A percentile compares a stretch with the other conserved stretches of the same genome.
phyloP scores from a whole-genome alignment of 2,888 invertebrate species.

The Mystacides longicornis region DNA sequence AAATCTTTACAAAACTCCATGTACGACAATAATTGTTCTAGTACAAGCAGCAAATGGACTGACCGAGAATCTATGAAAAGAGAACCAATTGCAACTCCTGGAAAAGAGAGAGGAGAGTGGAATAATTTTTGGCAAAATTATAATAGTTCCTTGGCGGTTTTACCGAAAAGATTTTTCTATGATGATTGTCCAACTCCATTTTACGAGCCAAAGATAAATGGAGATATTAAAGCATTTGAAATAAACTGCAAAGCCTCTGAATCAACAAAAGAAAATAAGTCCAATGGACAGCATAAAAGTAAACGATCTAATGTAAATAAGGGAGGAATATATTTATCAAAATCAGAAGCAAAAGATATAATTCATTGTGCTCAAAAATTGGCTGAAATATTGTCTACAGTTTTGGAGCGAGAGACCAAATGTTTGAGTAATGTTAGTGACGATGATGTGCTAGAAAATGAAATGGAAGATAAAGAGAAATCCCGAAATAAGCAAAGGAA shows the following conservation, averaged over 20 bases:
- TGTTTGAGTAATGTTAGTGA: no score
- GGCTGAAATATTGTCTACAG: slow-evolving; percentile 23
- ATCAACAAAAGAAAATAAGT: neutral
- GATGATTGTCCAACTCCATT: slow-evolving; percentile 26
- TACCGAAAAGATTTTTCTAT: slow-evolving; percentile 21
- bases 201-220: slow-evolving; percentile 14
- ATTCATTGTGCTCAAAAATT: slow-evolving; percentile 24
- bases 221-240: slow-evolving; percentile 13
- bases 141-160: slow-evolving; percentile 21
- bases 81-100: slow-evolving; percentile 8
- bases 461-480: neutral
- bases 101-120: slow-evolving; percentile 24
- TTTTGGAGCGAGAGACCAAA: slow-evolving; percentile 17
- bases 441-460: neutral
- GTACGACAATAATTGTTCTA: slow-evolving; percentile 15
- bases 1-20: slow-evolving; percentile 15
- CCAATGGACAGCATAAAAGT: neutral
- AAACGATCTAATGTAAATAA: slow-evolving; percentile 1
- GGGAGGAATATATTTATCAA: slow-evolving; percentile 13
- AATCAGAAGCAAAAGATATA: slow-evolving; percentile 23
- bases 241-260: slow-evolving; percentile 5
- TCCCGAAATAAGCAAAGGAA: neutral
- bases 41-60: slow-evolving; percentile 15
- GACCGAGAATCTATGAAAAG: slow-evolving; percentile 5
- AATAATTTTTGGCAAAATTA: slow-evolving; percentile 25